Evolutionary conservation across 1,140 invertebrate species (phyloP).

Genomic region (Ctenoplectra terminalis): DNA sequence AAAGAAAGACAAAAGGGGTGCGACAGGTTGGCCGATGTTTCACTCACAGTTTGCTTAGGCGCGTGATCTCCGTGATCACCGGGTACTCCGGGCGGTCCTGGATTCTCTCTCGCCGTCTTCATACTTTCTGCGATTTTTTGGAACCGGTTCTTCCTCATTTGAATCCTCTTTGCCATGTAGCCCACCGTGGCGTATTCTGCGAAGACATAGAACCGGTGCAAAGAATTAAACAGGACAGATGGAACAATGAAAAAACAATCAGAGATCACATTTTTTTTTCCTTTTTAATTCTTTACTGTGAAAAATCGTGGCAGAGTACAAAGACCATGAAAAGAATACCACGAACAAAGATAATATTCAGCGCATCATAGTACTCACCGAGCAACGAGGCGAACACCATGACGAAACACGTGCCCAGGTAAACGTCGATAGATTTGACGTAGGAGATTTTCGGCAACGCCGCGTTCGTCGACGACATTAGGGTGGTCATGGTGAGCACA

Average conservation of each 20-base stretch:
- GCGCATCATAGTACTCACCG: slow-evolving; percentile 86
- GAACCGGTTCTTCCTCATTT: slow-evolving; percentile 96
- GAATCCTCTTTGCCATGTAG: slow-evolving; percentile 97
- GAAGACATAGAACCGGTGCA: slow-evolving; percentile 61
- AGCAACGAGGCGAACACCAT: slow-evolving; percentile 98
- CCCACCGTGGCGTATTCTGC: slow-evolving; percentile 97
- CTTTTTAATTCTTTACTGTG: no score
- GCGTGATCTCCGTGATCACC: slow-evolving; percentile 87
- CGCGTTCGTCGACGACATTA: slow-evolving; percentile 99
- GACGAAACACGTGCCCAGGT: slow-evolving; percentile 98
- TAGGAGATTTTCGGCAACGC: slow-evolving; percentile 99
- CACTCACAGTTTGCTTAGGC: slow-evolving; percentile 90
- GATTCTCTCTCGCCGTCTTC: slow-evolving; percentile 89
- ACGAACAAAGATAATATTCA: slow-evolving; percentile 43
- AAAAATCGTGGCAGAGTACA: background rate
- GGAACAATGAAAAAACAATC: no score
- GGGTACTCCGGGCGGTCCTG: slow-evolving; percentile 84
- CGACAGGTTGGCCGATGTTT: slow-evolving; percentile 77
- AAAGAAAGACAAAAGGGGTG: slow-evolving; percentile 58
- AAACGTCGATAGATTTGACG: slow-evolving; percentile 99
- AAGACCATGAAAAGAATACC: background rate
- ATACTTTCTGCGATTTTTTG: slow-evolving; percentile 96
- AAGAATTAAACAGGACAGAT: slow-evolving; percentile 47
- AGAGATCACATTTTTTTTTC: no score
- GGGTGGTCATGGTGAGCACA: slow-evolving; percentile 99